A percentile compares a stretch with the other conserved stretches of the same genome.
Evolutionary conservation across 2,888 invertebrate species (phyloP).

Genomic region (Mesorhabditis belari): DNA sequence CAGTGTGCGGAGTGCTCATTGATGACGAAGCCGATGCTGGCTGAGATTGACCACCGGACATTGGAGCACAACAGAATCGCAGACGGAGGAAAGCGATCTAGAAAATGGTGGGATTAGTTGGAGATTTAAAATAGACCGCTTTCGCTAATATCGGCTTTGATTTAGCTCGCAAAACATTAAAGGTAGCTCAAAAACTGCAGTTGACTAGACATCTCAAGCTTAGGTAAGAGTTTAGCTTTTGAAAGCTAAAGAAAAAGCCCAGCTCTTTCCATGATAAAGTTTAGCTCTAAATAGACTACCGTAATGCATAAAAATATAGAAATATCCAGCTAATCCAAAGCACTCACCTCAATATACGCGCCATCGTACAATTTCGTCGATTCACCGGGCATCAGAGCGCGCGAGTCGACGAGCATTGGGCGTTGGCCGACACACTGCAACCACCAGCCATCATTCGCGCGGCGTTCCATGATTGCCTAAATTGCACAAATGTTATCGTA

Average conservation of each 20-base stretch:
- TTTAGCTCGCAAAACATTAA: too few relatives aligned
- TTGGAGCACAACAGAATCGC: neutral
- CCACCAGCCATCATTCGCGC: constrained; percentile 2
- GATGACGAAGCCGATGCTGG: too few relatives aligned
- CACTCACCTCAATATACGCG: neutral
- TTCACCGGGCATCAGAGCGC: constrained; percentile 6
- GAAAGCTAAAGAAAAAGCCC: too few relatives aligned
- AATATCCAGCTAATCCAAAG: too few relatives aligned
- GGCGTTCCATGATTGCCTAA: neutral
- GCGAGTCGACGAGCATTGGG: constrained; percentile 14
- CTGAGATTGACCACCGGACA: too few relatives aligned
- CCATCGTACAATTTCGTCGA: neutral
- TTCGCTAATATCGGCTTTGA: too few relatives aligned
- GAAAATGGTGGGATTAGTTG: neutral
- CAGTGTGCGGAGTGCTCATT: neutral
- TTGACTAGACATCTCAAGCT: too few relatives aligned
- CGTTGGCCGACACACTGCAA: constrained; percentile 15
- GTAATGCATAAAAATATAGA: neutral
- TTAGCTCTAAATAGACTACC: too few relatives aligned
- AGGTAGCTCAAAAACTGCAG: too few relatives aligned
- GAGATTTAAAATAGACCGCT: too few relatives aligned
- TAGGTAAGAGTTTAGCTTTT: too few relatives aligned
- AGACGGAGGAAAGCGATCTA: neutral
- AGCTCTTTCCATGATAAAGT: too few relatives aligned
- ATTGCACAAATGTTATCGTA: constrained; percentile 2